Evolutionary conservation across 2,888 invertebrate species (phyloP).

Genomic region (Erebia aethiops): DNA sequence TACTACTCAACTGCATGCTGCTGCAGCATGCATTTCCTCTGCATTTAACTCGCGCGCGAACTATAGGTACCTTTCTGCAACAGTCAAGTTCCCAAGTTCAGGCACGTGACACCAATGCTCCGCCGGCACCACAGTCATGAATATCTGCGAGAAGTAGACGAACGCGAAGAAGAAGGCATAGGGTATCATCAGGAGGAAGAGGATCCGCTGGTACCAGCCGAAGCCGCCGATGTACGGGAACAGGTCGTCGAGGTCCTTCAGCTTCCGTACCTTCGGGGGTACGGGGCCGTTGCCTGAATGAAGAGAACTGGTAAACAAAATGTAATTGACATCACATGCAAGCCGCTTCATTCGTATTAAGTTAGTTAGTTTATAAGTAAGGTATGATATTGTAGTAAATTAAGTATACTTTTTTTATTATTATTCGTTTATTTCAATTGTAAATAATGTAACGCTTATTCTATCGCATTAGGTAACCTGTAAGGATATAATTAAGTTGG

Average conservation of each 20-base stretch:
- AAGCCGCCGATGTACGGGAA: slow-evolving; percentile 71
- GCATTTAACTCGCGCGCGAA: too few species aligned
- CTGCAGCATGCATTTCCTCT: too few species aligned
- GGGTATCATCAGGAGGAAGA: slow-evolving; percentile 75
- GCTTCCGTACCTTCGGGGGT: slow-evolving; percentile 29
- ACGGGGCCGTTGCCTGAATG: slow-evolving; percentile 28
- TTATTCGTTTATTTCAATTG: too few species aligned
- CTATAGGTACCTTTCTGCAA: slow-evolving; percentile 54
- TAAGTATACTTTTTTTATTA: too few species aligned
- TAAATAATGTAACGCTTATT: too few species aligned
- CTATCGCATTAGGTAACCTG: too few species aligned
- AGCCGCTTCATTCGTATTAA: too few species aligned
- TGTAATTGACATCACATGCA: too few species aligned
- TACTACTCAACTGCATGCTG: too few species aligned
- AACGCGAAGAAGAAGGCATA: slow-evolving; percentile 76
- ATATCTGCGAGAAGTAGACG: slow-evolving; percentile 76
- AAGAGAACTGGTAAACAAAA: slow-evolving; percentile 15
- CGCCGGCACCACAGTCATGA: slow-evolving; percentile 71
- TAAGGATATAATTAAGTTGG: too few species aligned
- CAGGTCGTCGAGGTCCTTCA: slow-evolving; percentile 71
- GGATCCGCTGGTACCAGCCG: slow-evolving; percentile 74
- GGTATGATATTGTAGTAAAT: too few species aligned
- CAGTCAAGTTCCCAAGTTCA: slow-evolving; percentile 57
- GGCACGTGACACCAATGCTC: slow-evolving; percentile 70
- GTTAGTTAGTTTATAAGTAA: too few species aligned